Conservation (phyloP, 2,113 vertebrate genomes). For the Petromus typicus region DNA sequence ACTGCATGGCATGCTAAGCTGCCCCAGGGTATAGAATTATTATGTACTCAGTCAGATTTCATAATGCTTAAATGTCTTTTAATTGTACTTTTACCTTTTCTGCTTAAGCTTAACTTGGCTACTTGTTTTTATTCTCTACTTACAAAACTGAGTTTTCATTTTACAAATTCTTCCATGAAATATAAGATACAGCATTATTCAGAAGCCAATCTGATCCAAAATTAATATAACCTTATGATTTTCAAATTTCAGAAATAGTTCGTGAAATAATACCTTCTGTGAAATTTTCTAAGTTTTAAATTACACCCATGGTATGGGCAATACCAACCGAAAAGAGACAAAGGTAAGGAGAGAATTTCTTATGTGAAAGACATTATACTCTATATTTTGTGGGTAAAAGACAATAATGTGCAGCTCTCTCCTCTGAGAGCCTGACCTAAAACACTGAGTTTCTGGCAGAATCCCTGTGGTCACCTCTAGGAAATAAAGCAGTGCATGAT, state of each 20-base stretch:
- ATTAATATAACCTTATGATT: background rate
- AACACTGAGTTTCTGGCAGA: background rate
- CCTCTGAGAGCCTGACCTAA: background rate
- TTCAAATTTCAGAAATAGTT: background rate
- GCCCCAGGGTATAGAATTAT: background rate
- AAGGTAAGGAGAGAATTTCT: background rate
- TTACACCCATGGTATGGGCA: background rate
- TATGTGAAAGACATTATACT: background rate
- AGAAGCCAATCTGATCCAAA: background rate
- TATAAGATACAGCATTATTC: background rate
- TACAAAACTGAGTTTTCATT: background rate
- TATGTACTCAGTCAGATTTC: background rate
- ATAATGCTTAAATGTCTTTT: background rate
- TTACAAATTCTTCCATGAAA: slow-evolving; percentile 11
- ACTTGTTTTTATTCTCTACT: slow-evolving; percentile 15
- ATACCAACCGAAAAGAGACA: rapidly evolving
- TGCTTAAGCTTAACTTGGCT: background rate
- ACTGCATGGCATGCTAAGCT: background rate
- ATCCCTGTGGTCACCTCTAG: no score
- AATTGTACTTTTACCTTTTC: background rate
- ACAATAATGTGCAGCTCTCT: background rate
- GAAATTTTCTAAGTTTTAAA: background rate
- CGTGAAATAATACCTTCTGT: background rate
- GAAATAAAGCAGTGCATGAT: rapidly evolving
- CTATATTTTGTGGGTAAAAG: background rate